Percentiles rank a stretch among this genome's conserved stretches.
Evolutionary conservation across 64 coral and sea anemone genomes (phyloP).

Genomic region (Porites australiensis): DNA sequence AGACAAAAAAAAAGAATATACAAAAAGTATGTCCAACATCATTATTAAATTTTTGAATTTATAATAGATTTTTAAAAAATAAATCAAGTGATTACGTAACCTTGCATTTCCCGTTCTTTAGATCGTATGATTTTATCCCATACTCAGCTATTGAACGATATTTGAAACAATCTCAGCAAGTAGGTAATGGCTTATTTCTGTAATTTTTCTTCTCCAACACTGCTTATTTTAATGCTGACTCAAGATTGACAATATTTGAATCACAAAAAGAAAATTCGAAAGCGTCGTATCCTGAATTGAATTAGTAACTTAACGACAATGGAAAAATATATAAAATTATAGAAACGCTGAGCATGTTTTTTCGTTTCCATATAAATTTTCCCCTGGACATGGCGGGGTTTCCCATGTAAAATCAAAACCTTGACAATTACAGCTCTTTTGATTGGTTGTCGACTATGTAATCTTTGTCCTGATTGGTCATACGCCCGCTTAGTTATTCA

Average conservation of each 20-base stretch:
- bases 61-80: neutral
- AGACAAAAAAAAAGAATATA: too few relatives aligned
- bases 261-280: too few relatives aligned
- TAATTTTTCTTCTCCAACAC: neutral
- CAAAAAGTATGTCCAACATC: neutral
- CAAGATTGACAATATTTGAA: too few relatives aligned
- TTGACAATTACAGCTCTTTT: neutral
- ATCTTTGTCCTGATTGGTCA: slow-evolving; percentile 9
- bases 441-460: neutral
- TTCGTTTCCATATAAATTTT: neutral
- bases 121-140: neutral
- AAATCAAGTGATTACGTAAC: neutral
- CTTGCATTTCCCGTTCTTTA: neutral
- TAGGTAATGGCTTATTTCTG: neutral
- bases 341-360: neutral
- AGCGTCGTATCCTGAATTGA: too few relatives aligned
- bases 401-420: slow-evolving; percentile 3
- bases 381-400: slow-evolving; percentile 16
- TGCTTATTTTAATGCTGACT: too few relatives aligned
- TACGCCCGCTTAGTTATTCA: neutral
- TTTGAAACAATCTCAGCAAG: neutral
- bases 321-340: neutral
- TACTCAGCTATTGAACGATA: neutral
- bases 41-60: neutral
- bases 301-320: neutral